A percentile compares a stretch with the other conserved stretches of the same genome.
Evolutionary conservation across 1,140 invertebrate species (phyloP).

Genomic region (Drosophila pseudoobscura): DNA sequence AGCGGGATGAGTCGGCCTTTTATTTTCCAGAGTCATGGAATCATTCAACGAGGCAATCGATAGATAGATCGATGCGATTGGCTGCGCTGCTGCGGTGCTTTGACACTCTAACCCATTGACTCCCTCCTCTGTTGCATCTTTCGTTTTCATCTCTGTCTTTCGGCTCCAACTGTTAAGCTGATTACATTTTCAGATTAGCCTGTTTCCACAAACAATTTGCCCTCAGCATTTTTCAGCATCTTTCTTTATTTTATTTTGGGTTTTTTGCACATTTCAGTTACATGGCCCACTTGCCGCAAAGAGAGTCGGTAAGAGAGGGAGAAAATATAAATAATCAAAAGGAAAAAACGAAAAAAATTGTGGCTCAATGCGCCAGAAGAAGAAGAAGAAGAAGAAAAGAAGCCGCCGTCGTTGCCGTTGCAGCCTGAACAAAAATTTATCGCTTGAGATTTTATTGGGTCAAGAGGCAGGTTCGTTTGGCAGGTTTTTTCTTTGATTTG

Average conservation of each 20-base stretch:
- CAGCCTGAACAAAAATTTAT: conserved; percentile 61
- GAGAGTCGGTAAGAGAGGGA: not conserved
- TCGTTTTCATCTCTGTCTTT: conserved; percentile 7
- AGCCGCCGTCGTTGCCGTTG: conserved; percentile 3
- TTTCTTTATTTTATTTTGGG: conserved; percentile 38
- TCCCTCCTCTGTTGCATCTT: conserved; percentile 19
- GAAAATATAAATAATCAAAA: conserved; percentile 41
- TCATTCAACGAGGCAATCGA: conserved; percentile 11
- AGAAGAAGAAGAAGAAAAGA: conserved; percentile 33
- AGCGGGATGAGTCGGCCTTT: conserved; percentile 38
- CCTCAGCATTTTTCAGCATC: conserved; percentile 19
- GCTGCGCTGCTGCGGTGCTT: too few relatives aligned
- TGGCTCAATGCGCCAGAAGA: conserved; percentile 12
- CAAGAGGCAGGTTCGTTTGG: conserved; percentile 62
- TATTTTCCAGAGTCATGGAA: conserved; percentile 19
- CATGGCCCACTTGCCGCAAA: conserved; percentile 61
- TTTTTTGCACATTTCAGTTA: conserved; percentile 64
- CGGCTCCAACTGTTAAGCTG: conserved; percentile 38
- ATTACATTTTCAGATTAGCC: conserved; percentile 71
- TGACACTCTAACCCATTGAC: conserved; percentile 43
- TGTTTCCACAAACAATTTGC: conserved; percentile 34
- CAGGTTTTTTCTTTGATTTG: conserved; percentile 21
- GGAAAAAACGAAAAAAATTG: conserved; percentile 11
- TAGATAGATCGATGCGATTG: conserved; percentile 15
- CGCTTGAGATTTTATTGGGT: conserved; percentile 64